phyloP scores from a whole-genome alignment of 1,140 invertebrate species.

The Phortica variegata region DNA sequence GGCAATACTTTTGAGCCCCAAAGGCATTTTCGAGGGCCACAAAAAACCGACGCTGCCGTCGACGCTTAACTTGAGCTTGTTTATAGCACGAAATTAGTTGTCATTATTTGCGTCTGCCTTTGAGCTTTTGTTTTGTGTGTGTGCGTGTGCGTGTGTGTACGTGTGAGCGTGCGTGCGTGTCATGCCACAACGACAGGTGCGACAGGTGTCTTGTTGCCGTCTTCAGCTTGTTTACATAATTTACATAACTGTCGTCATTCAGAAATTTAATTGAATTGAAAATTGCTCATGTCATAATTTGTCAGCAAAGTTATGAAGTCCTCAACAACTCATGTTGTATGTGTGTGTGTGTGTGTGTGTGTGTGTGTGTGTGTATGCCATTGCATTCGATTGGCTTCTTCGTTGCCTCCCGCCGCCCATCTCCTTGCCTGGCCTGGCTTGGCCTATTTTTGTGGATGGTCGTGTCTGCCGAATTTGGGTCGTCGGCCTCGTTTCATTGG shows the following conservation, averaged over 20 bases:
- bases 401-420: no score
- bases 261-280: constrained; percentile 42
- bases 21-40: constrained; percentile 13
- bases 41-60: constrained; percentile 18
- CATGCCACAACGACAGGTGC: no score
- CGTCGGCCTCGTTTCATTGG: constrained; percentile 23
- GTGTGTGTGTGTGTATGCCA: constrained; percentile 9
- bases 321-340: background rate
- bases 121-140: constrained; percentile 32
- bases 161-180: no score
- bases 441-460: constrained; percentile 24
- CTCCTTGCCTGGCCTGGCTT: no score
- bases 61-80: constrained; percentile 2
- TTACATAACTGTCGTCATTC: background rate
- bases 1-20: no score
- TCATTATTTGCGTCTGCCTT: constrained; percentile 15
- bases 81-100: constrained; percentile 9
- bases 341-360: constrained; percentile 10
- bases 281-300: constrained; percentile 32
- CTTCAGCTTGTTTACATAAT: constrained; percentile 15
- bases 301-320: constrained; percentile 27
- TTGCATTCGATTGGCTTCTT: constrained; percentile 22
- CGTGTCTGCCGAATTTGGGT: constrained; percentile 23
- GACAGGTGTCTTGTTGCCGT: no score
- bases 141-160: no score